Percentiles rank a stretch among this genome's conserved stretches.
Evolutionary conservation across 1,140 invertebrate genomes (phyloP).

Genomic region (Drosophila albomicans): DNA sequence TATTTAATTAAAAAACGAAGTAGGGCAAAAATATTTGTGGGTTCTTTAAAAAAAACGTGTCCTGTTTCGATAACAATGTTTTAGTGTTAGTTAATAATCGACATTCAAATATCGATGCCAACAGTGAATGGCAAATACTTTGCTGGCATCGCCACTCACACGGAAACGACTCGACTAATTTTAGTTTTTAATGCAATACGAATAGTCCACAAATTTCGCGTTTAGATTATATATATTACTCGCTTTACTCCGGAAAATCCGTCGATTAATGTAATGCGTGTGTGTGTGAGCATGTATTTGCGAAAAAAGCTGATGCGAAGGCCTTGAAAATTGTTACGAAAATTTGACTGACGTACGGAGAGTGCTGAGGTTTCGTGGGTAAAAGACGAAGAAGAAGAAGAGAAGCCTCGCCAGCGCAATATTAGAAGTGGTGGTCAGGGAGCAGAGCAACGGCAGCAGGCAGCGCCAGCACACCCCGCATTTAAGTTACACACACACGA

Average conservation of each 20-base stretch:
- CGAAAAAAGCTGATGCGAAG: constrained; percentile 35
- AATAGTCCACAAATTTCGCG: constrained; percentile 45
- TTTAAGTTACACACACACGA: constrained; percentile 45
- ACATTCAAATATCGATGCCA: constrained; percentile 17
- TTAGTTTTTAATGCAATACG: constrained; percentile 56
- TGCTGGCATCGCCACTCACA: constrained; percentile 54
- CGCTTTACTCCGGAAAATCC: constrained; percentile 13
- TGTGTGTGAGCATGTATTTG: constrained; percentile 36
- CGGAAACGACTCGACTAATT: constrained; percentile 46
- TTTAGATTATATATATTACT: constrained; percentile 44
- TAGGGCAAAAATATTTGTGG: neutral
- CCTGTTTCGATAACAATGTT: constrained; percentile 29
- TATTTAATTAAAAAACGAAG: constrained; percentile 14
- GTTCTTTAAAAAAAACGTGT: constrained; percentile 24
- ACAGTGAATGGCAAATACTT: constrained; percentile 39
- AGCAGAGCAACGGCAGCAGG: constrained; percentile 34
- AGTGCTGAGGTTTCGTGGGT: constrained; percentile 34
- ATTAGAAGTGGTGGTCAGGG: constrained; percentile 53
- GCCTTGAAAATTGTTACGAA: constrained; percentile 59
- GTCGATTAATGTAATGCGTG: constrained; percentile 37
- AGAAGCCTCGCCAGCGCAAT: constrained; percentile 52
- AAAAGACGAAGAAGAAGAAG: constrained; percentile 53
- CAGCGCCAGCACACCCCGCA: constrained; percentile 45
- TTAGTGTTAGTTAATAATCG: constrained; percentile 17
- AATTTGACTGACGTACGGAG: constrained; percentile 48